Evolutionary conservation across 2,113 vertebrate species (phyloP).

Genomic region (Pseudopipra pipra): DNA sequence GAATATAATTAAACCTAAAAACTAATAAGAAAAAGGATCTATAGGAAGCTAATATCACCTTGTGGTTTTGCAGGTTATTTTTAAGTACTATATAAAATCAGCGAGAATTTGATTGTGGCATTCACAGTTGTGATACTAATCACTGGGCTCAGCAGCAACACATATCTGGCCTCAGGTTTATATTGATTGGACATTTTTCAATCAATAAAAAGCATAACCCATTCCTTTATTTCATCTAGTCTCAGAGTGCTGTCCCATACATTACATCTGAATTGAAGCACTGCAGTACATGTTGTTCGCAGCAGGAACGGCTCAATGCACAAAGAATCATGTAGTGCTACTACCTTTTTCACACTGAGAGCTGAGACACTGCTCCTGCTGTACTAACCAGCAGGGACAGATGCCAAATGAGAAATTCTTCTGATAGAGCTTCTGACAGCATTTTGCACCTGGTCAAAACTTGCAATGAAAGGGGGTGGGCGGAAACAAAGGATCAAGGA

Average conservation of each 20-base stretch:
- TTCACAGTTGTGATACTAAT: slow-evolving; percentile 28
- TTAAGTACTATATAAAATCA: slow-evolving; percentile 34
- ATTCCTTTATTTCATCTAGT: slow-evolving; percentile 39
- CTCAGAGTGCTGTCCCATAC: neutral
- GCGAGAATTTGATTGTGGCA: slow-evolving; percentile 18
- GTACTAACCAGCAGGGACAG: neutral
- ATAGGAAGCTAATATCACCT: slow-evolving; percentile 33
- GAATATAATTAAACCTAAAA: slow-evolving; percentile 38
- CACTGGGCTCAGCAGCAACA: slow-evolving; percentile 19
- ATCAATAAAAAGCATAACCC: slow-evolving; percentile 38
- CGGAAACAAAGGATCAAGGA: neutral
- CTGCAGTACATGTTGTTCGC: neutral
- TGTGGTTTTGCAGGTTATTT: slow-evolving; percentile 54
- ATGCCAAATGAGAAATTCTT: neutral
- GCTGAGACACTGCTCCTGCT: neutral
- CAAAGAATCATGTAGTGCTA: neutral
- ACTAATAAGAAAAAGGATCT: slow-evolving; percentile 49
- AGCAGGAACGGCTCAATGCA: neutral
- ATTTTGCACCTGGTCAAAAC: slow-evolving; percentile 1
- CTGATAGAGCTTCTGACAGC: neutral
- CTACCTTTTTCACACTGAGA: neutral
- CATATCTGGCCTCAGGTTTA: slow-evolving; percentile 49
- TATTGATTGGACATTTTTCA: slow-evolving; percentile 52
- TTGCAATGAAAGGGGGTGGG: neutral
- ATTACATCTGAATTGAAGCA: neutral